Evolutionary conservation across 1,140 invertebrate genomes (phyloP), one percentile per base, ranked within the genome.

Genomic region (Planococcus citri): DNA sequence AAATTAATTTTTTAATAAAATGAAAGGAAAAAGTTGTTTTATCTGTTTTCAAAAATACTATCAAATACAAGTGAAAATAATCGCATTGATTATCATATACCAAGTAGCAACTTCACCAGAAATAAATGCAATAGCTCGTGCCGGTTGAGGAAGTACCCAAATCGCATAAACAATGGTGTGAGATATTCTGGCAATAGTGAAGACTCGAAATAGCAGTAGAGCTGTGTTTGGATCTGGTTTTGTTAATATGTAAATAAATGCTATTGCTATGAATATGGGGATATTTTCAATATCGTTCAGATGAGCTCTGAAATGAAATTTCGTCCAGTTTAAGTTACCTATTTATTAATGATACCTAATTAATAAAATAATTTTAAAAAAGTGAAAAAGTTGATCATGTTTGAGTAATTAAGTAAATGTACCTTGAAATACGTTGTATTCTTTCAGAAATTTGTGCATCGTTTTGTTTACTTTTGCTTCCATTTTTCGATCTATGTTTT

Each of bases 271-370:
- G 74, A 88, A 90, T 1, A 84, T 78, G 0, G 85, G 80, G 69
- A 89, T 88, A 75, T 89, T 90, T 78, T 90, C 88, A 73, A 90
- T 74, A 74, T 90, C 88, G 75, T 90, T 90, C 68, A 85, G 76
- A 76, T 89, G 87, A 58, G 86, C 87, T 71, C 88, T 82, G 60
- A 22, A 64, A 64, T 9, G 10, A 25, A 64, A 9, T 24, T 27
- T 10, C 22, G 4, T 24, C 60, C 6, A 37, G 33, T 8, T 37
- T 37, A 14, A 37, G n/a, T n/a, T n/a, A n/a, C n/a, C n/a, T n/a
- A n/a, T n/a, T n/a, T n/a, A n/a, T n/a, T n/a, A n/a, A n/a, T n/a
- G n/a, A n/a, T n/a, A n/a, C n/a, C n/a, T n/a, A n/a, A n/a, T n/a
- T n/a, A n/a, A n/a, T n/a, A n/a, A n/a, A n/a, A n/a, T n/a, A n/a